Percentiles rank a stretch among this genome's conserved stretches.
Conservation (phyloP, 2,888 invertebrate genomes). For the Heliconius ismenius region DNA sequence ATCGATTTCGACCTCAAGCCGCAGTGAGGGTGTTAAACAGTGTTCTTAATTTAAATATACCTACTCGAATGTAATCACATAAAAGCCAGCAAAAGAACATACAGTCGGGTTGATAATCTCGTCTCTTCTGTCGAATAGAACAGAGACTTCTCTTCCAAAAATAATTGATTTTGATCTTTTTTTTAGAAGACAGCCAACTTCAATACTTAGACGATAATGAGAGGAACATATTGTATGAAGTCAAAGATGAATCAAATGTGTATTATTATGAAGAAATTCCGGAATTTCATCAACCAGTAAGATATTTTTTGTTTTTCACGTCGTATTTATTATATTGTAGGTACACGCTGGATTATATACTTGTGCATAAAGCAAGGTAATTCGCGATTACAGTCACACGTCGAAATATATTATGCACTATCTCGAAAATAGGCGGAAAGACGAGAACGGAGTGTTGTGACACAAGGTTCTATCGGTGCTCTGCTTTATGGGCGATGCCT, state of each 20-base stretch:
- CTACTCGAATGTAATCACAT: no score
- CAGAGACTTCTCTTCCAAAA: not conserved
- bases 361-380: no score
- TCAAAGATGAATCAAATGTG: not conserved
- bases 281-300: slow-evolving; percentile 24
- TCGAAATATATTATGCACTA: not conserved
- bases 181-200: slow-evolving; percentile 4
- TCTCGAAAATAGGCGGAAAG: not conserved
- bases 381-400: not conserved
- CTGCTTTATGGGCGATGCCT: not conserved
- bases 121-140: no score
- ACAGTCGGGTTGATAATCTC: no score
- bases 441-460: not conserved
- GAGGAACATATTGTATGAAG: slow-evolving; percentile 1
- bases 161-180: not conserved
- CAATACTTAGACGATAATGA: slow-evolving; percentile 2
- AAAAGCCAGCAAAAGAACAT: no score
- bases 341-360: no score
- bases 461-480: not conserved
- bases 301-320: not conserved
- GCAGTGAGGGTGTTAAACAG: no score
- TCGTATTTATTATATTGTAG: not conserved
- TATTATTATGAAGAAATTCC: slow-evolving; percentile 1
- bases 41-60: no score
- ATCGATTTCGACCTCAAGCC: no score